A percentile compares a stretch with the other conserved stretches of the same genome.
Conservation (phyloP, 2,113 vertebrate species). For the rabbit (Oryctolagus cuniculus) region DNA sequence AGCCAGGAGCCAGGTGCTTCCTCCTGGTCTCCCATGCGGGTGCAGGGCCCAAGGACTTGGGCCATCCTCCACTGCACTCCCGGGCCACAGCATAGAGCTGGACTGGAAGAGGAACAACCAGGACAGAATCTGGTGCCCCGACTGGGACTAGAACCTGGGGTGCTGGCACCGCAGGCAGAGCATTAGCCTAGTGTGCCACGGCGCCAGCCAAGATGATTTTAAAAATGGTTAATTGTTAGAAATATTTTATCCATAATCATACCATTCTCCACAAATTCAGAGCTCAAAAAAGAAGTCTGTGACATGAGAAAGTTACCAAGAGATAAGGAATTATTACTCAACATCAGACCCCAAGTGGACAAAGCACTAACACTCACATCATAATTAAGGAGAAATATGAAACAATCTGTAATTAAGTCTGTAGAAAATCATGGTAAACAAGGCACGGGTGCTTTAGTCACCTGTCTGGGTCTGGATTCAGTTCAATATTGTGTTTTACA, state of each 20-base stretch:
- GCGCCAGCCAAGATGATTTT: not conserved
- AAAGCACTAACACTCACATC: not conserved
- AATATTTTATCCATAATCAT: not conserved
- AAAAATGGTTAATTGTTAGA: not conserved
- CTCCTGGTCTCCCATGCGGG: no score
- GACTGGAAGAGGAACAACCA: no score
- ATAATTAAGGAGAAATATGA: not conserved
- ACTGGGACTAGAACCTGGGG: no score
- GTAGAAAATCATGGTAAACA: not conserved
- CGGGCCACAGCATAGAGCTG: no score
- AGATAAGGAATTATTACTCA: not conserved
- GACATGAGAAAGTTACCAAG: not conserved
- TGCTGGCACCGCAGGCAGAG: no score
- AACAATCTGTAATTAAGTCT: not conserved
- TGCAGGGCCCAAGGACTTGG: no score
- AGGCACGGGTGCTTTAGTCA: rapidly evolving
- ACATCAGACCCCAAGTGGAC: not conserved
- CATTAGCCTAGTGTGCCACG: no score
- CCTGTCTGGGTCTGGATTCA: not conserved
- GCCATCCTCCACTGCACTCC: no score
- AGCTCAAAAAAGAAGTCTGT: not conserved
- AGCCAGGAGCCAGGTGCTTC: no score
- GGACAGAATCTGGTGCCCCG: no score
- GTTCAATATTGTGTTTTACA: no score
- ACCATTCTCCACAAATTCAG: not conserved